These are phyloP conservation scores for Podotricha telesiphe DNA, from an alignment of 2,888 invertebrate genomes.

Conservation along the genomic window DNA sequence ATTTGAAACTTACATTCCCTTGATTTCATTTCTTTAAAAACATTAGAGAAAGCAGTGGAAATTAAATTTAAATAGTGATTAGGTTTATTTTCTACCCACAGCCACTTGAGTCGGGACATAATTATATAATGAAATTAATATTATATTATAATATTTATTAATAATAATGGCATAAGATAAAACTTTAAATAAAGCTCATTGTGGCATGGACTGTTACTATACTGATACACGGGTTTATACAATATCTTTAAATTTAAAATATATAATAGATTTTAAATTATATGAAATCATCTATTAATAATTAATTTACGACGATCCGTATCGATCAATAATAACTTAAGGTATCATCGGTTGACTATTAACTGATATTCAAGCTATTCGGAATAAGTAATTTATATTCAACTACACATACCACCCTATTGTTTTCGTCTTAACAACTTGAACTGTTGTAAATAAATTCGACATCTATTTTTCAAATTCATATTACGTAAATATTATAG, in stretches of 20 bases:
- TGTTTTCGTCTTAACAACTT: constrained; percentile 39
- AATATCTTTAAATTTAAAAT: background rate
- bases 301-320: background rate
- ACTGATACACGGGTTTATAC: background rate
- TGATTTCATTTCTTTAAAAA: too few species aligned
- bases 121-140: too few species aligned
- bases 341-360: background rate
- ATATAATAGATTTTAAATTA: background rate
- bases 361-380: background rate
- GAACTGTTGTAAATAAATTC: constrained; percentile 30
- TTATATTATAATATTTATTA: too few species aligned
- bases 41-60: too few species aligned
- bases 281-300: background rate
- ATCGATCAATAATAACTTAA: background rate
- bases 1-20: too few species aligned
- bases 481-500: constrained; percentile 10
- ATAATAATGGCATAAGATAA: too few species aligned
- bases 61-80: too few species aligned
- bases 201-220: background rate
- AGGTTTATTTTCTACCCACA: too few species aligned
- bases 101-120: too few species aligned
- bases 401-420: constrained; percentile 31
- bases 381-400: constrained; percentile 33
- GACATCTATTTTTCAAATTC: constrained; percentile 33
- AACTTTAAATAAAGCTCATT: too few species aligned